A percentile compares a stretch with the other conserved stretches of the same genome.
These are phyloP conservation scores for Clarias macrocephalus DNA, from an alignment of 2,113 vertebrate genomes.

Conservation along the genomic window DNA sequence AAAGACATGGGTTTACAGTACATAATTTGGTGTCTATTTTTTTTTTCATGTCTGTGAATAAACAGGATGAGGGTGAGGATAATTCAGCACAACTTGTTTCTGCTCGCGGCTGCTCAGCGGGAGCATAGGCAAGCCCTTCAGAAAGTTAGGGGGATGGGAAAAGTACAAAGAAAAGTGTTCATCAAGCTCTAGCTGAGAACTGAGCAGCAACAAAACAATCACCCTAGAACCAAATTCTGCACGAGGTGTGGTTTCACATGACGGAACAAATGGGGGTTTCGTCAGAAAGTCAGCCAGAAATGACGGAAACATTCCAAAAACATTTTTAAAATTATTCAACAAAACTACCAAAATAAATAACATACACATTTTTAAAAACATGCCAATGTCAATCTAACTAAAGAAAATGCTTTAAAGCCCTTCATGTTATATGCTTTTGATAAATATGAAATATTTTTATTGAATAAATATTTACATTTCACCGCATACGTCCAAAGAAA, in stretches of 20 bases:
- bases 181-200: conserved; percentile 6
- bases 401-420: neutral
- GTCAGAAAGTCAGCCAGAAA: neutral
- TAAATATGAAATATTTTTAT: neutral
- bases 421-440: neutral
- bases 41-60: no score
- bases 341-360: neutral
- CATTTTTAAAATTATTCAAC: neutral
- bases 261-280: conserved; percentile 5
- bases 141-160: neutral
- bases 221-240: conserved; percentile 42
- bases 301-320: neutral
- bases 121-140: neutral
- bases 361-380: neutral
- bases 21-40: no score
- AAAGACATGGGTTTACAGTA: no score
- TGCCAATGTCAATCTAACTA: no score
- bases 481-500: neutral
- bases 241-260: conserved; percentile 3
- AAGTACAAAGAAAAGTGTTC: conserved; percentile 39
- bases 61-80: neutral
- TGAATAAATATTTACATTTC: neutral
- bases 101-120: neutral
- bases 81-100: conserved; percentile 7
- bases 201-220: conserved; percentile 40